Evolutionary conservation across 2,797 vertebrate species (phyloP).

Genomic region (Eutrigla gurnardus): DNA sequence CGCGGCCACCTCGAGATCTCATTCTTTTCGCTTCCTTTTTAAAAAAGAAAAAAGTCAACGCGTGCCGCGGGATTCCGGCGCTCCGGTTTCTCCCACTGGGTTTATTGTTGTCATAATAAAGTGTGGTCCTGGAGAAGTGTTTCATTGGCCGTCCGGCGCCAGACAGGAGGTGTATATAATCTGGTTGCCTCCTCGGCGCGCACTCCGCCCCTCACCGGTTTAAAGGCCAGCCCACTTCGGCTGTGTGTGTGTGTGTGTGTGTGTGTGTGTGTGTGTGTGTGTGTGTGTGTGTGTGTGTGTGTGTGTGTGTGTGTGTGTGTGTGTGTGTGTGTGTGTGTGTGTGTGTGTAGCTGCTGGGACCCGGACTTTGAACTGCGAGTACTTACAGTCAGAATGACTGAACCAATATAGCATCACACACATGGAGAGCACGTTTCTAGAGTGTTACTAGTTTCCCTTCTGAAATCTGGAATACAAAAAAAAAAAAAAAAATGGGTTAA

Average conservation of each 20-base stretch:
- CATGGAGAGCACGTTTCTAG: neutral
- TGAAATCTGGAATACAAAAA: neutral
- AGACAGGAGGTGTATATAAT: slow-evolving; percentile 71
- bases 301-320: slow-evolving; percentile 3
- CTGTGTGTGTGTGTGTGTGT: neutral
- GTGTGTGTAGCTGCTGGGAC: neutral
- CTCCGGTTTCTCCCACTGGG: slow-evolving; percentile 2
- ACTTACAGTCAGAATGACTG: slow-evolving; percentile 15
- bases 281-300: neutral
- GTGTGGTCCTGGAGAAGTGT: slow-evolving; percentile 34
- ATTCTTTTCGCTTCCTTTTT: slow-evolving; percentile 31
- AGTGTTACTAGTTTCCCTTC: neutral
- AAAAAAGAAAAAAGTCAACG: slow-evolving; percentile 23
- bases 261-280: slow-evolving; percentile 8
- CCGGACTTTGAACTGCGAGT: slow-evolving; percentile 65
- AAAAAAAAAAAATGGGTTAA: too few relatives aligned
- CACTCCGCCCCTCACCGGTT: slow-evolving; percentile 73
- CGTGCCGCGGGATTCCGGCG: slow-evolving; percentile 11
- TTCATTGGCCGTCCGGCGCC: slow-evolving; percentile 49
- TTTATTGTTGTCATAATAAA: slow-evolving; percentile 51
- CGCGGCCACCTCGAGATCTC: slow-evolving; percentile 23
- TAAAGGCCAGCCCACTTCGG: slow-evolving; percentile 58
- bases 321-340: slow-evolving; percentile 6
- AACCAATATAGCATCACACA: slow-evolving; percentile 23
- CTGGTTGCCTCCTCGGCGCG: slow-evolving; percentile 37